Base-by-base conservation (phyloP, 2,888 invertebrate genomes). In the Rhingia rostrata region DNA sequence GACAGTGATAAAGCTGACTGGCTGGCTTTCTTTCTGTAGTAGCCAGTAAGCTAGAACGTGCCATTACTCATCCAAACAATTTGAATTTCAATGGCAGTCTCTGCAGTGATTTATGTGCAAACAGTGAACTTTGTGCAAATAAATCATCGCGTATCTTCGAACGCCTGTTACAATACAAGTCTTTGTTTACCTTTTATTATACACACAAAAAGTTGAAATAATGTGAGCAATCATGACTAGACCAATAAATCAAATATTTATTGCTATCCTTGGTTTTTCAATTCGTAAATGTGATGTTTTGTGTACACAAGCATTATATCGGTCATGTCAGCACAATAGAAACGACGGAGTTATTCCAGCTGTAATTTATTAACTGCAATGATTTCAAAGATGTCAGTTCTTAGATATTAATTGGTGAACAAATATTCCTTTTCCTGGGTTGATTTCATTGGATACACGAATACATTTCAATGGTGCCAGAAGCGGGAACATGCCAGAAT, bases 101-200 rank as follows among this genome's bases (percentile, higher is more conserved):
- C 6, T 54, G 35, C 45, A 22, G 35, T 54, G 63, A 73, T 73
- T 63, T 73, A 73, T 39, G 61, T 9, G 32, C 54, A 51, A 61
- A 73, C 33, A 32, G 37, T 22, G 30, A 39, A 30, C 63, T 63
- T 47, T 47, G 9, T 2, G 30, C 30, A 37, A 47, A 73, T 64
- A 73, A 73, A 63, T 64, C 73, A 37, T 63, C 14, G 6, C 7
- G 47, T 45, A 9, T 60, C 37, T 22, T 63, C 54, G 73, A 45
- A 54, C 4, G 39, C 6, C 12, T 32, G 5, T 12, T n/a, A 30
- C 39, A 51, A 7, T n/a, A 3, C 4, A 22, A 35, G 10, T 9
- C 56, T 56, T 39, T 56, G 37, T 56, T 39, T 22, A 22, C 37
- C 30, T 53, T 6, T 12, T n/a, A 10, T 53, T 22, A 22, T 22